These are phyloP conservation scores for Tetragnatha montana DNA, from an alignment of 2,888 invertebrate genomes.

Conservation along the genomic window DNA sequence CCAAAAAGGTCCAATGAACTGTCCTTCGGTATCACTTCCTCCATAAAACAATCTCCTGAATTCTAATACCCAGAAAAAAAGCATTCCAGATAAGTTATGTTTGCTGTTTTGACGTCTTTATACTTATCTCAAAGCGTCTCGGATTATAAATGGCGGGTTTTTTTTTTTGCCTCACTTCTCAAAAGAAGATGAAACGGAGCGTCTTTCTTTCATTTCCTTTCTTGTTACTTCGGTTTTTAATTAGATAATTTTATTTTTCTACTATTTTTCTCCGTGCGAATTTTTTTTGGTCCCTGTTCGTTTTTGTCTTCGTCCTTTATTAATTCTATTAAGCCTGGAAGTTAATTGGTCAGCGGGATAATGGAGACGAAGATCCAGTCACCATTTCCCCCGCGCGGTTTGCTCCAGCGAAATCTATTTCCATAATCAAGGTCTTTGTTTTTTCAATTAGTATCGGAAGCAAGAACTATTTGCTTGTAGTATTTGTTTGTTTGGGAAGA, in stretches of 20 bases:
- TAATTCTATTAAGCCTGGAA: slow-evolving; percentile 61
- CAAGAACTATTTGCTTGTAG: not conserved
- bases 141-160: slow-evolving; percentile 46
- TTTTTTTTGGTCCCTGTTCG: slow-evolving; percentile 7
- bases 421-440: not conserved
- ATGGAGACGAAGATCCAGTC: slow-evolving; percentile 25
- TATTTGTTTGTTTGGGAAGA: not conserved
- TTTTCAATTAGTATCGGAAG: not conserved
- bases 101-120: slow-evolving; percentile 58
- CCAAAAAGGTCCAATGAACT: not conserved
- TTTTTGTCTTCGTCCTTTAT: slow-evolving; percentile 45
- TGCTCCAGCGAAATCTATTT: not conserved
- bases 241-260: slow-evolving; percentile 37
- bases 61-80: not conserved
- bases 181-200: slow-evolving; percentile 42
- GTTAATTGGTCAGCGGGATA: slow-evolving; percentile 58
- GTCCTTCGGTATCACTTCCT: not conserved
- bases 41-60: not conserved
- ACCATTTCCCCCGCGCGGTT: not conserved
- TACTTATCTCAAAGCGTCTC: slow-evolving; percentile 19
- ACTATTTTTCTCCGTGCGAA: slow-evolving; percentile 25
- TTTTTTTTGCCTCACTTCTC: slow-evolving; percentile 28
- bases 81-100: slow-evolving; percentile 38
- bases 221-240: slow-evolving; percentile 49
- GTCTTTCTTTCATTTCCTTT: not conserved